Percentiles rank a stretch among this genome's conserved stretches.
These are phyloP conservation scores for Cygnus olor DNA, from an alignment of 2,797 vertebrate species.

Conservation along the genomic window DNA sequence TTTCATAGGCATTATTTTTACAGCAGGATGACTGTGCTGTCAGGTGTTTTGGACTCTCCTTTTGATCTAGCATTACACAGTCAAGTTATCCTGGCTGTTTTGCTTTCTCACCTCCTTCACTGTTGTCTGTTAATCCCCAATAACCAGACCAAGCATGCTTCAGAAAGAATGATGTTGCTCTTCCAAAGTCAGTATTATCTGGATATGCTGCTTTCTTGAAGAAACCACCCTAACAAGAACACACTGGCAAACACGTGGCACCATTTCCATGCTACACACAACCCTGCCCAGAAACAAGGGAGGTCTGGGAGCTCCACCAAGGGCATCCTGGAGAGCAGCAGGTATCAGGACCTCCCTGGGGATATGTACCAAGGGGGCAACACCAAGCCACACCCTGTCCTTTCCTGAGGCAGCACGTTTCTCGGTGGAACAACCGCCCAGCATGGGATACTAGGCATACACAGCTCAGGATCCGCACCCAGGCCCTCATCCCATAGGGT, in stretches of 20 bases:
- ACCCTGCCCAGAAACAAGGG: background rate
- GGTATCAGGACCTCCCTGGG: background rate
- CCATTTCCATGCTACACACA: background rate
- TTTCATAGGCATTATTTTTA: background rate
- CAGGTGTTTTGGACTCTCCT: background rate
- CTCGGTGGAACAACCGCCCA: too few relatives aligned
- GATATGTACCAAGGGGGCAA: too few relatives aligned
- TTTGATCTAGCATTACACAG: background rate
- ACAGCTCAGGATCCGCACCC: too few relatives aligned
- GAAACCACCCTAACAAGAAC: background rate
- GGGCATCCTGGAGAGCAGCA: background rate
- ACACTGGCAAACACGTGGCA: background rate
- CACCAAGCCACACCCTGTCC: background rate
- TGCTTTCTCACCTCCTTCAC: background rate
- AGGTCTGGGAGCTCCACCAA: background rate
- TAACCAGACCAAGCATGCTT: background rate
- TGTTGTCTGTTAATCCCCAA: too few relatives aligned
- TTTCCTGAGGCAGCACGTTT: background rate
- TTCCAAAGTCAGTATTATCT: background rate
- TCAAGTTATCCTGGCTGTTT: background rate
- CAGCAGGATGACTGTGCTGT: background rate
- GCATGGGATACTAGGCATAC: too few relatives aligned
- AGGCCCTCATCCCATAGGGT: too few relatives aligned
- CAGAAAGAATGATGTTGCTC: background rate
- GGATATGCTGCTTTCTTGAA: background rate